These are phyloP conservation scores for Trichonephila clavata DNA, from an alignment of 1,140 invertebrate species.

Conservation along the genomic window DNA sequence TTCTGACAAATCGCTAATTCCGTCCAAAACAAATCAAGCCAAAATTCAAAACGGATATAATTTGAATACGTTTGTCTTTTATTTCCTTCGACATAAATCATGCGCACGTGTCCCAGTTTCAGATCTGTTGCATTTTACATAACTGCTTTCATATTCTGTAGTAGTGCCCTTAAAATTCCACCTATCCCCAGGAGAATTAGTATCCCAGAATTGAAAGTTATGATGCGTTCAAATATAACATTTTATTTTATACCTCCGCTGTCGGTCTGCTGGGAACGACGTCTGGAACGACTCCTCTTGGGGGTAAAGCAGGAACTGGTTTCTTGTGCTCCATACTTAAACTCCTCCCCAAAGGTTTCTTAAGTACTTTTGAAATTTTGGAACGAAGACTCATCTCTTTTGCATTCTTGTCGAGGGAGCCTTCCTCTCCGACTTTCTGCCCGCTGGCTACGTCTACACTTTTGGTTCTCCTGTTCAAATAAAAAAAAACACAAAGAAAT, in stretches of 20 bases:
- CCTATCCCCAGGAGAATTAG: no score
- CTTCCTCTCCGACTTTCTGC: conserved; percentile 13
- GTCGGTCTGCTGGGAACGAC: conserved; percentile 67
- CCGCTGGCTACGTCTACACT: conserved; percentile 53
- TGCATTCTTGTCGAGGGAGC: conserved; percentile 81
- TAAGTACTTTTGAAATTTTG: conserved; percentile 78
- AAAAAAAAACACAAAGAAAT: background rate
- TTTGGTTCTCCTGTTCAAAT: conserved; percentile 28
- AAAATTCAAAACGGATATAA: no score
- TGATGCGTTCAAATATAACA: no score
- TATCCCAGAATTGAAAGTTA: no score
- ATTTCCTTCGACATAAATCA: no score
- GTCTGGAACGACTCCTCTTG: conserved; percentile 61
- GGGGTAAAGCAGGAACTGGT: conserved; percentile 51
- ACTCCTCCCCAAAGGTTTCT: conserved; percentile 75
- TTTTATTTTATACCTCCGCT: conserved; percentile 34
- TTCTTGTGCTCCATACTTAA: conserved; percentile 63
- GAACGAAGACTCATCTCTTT: conserved; percentile 78
- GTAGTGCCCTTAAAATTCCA: no score
- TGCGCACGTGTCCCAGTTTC: no score
- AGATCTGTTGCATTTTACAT: no score
- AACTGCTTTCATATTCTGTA: no score
- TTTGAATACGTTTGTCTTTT: no score
- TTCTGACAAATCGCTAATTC: no score
- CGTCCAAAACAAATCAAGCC: no score